Evolutionary conservation across 2,888 invertebrate species (phyloP).

Genomic region (Mesochorus sp.): DNA sequence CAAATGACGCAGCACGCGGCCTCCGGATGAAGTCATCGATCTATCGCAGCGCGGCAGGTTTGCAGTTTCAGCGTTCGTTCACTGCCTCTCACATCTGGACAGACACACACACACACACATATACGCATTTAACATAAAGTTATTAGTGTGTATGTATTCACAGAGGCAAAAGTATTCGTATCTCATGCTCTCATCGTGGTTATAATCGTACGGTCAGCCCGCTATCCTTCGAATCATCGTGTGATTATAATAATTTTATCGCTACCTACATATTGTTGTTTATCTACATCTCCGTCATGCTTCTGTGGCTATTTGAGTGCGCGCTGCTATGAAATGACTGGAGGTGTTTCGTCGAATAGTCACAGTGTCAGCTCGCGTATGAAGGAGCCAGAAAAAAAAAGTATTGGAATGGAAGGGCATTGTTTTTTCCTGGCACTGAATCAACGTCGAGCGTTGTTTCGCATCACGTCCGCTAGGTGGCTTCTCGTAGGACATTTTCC

Average conservation of each 20-base stretch:
- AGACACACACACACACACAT: slow-evolving; percentile 26
- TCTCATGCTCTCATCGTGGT: slow-evolving; percentile 43
- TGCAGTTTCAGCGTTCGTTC: slow-evolving; percentile 19
- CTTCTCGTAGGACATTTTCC: no score
- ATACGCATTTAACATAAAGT: no score
- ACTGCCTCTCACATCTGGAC: slow-evolving; percentile 45
- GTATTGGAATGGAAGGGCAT: no score
- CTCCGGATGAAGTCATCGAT: slow-evolving; percentile 73
- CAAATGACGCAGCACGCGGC: slow-evolving; percentile 63
- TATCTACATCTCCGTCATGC: background rate
- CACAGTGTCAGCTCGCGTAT: no score
- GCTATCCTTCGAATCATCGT: slow-evolving; percentile 28
- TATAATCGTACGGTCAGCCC: slow-evolving; percentile 34
- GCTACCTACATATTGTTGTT: slow-evolving; percentile 15
- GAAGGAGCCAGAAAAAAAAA: no score
- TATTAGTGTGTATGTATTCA: slow-evolving; percentile 13
- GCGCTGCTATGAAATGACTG: no score
- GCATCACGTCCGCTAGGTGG: no score
- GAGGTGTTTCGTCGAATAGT: no score
- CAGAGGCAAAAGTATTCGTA: slow-evolving; percentile 26
- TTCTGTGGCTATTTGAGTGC: slow-evolving; percentile 17
- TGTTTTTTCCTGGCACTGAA: no score
- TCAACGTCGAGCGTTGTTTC: no score
- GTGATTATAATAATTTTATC: slow-evolving; percentile 47
- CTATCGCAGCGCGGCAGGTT: slow-evolving; percentile 67